phyloP scores from a whole-genome alignment of 2,113 vertebrate species.

The Henicopernis longicauda region DNA sequence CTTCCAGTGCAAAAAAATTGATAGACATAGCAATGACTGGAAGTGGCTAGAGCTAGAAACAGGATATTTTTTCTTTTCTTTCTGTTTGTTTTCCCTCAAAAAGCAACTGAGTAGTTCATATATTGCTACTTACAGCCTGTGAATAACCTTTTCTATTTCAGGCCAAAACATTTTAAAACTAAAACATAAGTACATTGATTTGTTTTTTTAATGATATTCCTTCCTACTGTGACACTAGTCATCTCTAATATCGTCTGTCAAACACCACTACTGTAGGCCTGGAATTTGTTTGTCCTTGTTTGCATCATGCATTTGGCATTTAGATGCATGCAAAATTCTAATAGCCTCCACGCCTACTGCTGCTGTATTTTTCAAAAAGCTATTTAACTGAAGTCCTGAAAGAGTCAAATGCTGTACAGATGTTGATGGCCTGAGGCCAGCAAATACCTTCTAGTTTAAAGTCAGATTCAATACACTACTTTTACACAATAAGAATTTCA shows the following conservation, averaged over 20 bases:
- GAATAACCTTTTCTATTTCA: background rate
- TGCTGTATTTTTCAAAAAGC: slow-evolving; percentile 29
- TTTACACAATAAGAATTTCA: background rate
- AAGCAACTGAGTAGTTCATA: background rate
- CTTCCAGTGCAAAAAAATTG: background rate
- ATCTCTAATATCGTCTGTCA: background rate
- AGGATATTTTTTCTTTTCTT: background rate
- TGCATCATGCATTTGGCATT: slow-evolving; percentile 36
- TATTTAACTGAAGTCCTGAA: slow-evolving; percentile 40
- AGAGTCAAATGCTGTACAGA: slow-evolving; percentile 49
- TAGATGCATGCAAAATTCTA: slow-evolving; percentile 27
- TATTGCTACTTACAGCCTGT: background rate
- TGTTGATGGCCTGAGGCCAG: slow-evolving; percentile 28
- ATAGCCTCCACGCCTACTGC: slow-evolving; percentile 8
- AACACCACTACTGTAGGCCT: background rate
- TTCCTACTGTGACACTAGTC: background rate
- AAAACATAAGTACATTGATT: background rate
- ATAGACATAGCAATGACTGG: background rate
- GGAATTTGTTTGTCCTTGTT: slow-evolving; percentile 28
- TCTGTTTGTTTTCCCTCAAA: background rate
- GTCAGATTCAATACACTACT: background rate
- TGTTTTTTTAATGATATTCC: background rate
- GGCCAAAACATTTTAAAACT: background rate
- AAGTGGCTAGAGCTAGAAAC: background rate
- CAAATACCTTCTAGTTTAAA: background rate